A percentile compares a stretch with the other conserved stretches of the same genome.
Conservation (phyloP, 2,888 invertebrate species). For the Andrena minutula region DNA sequence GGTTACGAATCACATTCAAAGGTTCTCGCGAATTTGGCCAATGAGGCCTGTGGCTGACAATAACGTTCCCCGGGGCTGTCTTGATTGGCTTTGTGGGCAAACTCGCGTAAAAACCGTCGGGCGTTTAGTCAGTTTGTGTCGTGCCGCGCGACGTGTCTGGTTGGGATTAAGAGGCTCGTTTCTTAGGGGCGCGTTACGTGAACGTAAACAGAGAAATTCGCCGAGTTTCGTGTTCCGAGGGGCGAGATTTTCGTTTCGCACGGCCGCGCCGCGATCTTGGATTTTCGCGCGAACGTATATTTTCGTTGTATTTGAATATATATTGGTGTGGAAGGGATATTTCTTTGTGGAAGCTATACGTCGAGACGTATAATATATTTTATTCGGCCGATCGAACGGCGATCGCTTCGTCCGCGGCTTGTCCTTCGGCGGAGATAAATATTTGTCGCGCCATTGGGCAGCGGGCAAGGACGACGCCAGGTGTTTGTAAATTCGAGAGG, state of each 20-base stretch:
- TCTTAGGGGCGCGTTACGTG: slow-evolving; percentile 34
- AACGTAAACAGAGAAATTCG: slow-evolving; percentile 23
- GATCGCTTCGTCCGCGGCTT: slow-evolving; percentile 39
- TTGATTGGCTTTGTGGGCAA: slow-evolving; percentile 55
- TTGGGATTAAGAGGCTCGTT: slow-evolving; percentile 42
- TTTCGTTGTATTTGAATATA: neutral
- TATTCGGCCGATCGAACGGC: slow-evolving; percentile 11
- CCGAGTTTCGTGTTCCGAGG: slow-evolving; percentile 7
- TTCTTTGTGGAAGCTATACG: neutral
- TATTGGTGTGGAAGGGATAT: neutral
- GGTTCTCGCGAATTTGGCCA: slow-evolving; percentile 42
- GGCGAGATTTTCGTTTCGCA: neutral
- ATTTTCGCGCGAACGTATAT: neutral
- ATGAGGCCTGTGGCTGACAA: slow-evolving; percentile 41
- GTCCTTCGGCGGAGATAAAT: slow-evolving; percentile 63
- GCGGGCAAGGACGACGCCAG: slow-evolving; percentile 8
- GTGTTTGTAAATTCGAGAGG: neutral
- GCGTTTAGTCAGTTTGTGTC: slow-evolving; percentile 59
- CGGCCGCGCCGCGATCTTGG: neutral
- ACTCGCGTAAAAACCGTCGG: slow-evolving; percentile 40
- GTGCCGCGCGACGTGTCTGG: slow-evolving; percentile 51
- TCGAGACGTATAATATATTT: slow-evolving; percentile 23
- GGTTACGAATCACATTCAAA: slow-evolving; percentile 51
- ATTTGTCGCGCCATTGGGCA: slow-evolving; percentile 50
- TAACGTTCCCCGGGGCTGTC: slow-evolving; percentile 36